Evolutionary conservation across 2,888 invertebrate species (phyloP), one percentile per base, ranked within the genome.

Genomic region (Dynastes grantii): DNA sequence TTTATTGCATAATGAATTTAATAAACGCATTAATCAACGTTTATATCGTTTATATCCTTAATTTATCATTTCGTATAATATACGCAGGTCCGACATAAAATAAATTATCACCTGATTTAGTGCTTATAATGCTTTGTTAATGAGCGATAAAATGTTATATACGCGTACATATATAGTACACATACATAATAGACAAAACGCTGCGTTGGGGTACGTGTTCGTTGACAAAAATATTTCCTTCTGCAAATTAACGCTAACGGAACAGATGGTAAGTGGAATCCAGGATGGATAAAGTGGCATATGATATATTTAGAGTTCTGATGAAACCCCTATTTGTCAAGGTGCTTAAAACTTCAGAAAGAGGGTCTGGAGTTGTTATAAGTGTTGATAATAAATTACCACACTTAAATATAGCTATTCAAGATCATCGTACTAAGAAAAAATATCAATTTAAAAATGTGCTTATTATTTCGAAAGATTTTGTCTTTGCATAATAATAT

Each of bases 281-380:
- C 16, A 16, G 61, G 61, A 76, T 32, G 65, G 70, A 61, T 53
- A 70, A 53, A 77, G 65, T 40, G 61, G 67, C 55, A 32, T 70
- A 71, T 45, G 77, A 77, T 70, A 63, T 49, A 70, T 71, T 77
- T 77, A 77, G 61, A 70, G 77, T 61, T 61, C 40, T 22, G 77
- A 27, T 70, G 77, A 77, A 77, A 77, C 58, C 70, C 61, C 70
- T 70, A 77, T 77, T 77, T 77, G 70, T 77, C 76, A 63, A 55
- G 8, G 55, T 55, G 55, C n/a, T 45, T 55, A 55, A 22, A 55
- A 22, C 6, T 55, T 55, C 55, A 22, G 55, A 22, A 55, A 55
- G 22, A 16, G 55, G 22, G 55, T 22, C 22, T 8, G 27, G 6
- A 16, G 22, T 22, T 55, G 16, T 22, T 22, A 22, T 55, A 55